A percentile compares a stretch with the other conserved stretches of the same genome.
Conservation (phyloP, 2,797 vertebrate species). For the Triplophysa yarkandensis region DNA sequence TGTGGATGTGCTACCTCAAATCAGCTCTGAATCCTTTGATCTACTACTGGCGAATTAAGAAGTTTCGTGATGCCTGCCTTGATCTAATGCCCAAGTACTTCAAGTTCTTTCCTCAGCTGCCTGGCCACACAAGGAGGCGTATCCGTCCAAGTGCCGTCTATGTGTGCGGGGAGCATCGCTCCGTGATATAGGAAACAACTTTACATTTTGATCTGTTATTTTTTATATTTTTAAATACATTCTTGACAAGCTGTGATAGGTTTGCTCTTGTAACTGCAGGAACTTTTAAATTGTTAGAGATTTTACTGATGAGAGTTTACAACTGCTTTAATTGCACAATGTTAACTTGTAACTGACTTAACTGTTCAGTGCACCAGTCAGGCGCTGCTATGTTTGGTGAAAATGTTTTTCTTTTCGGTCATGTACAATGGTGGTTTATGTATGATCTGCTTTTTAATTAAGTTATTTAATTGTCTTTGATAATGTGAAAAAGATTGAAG, state of each 20-base stretch:
- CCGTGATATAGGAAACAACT: slow-evolving; percentile 76
- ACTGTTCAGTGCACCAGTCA: slow-evolving; percentile 72
- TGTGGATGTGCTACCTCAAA: slow-evolving; percentile 99
- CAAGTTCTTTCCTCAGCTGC: slow-evolving; percentile 91
- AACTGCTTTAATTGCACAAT: slow-evolving; percentile 64
- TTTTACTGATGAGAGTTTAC: slow-evolving; percentile 63
- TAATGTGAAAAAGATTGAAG: too few relatives aligned
- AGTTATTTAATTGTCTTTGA: too few relatives aligned
- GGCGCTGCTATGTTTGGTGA: slow-evolving; percentile 82
- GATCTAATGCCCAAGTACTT: slow-evolving; percentile 96
- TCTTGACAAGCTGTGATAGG: slow-evolving; percentile 34
- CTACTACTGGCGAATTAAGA: slow-evolving; percentile 99
- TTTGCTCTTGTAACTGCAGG: slow-evolving; percentile 16
- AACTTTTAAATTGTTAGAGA: slow-evolving; percentile 30
- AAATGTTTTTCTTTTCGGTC: slow-evolving; percentile 75
- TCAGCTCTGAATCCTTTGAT: slow-evolving; percentile 97
- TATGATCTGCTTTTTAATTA: background rate
- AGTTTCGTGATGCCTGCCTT: slow-evolving; percentile 95
- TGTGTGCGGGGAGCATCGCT: slow-evolving; percentile 86
- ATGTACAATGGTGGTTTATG: slow-evolving; percentile 24
- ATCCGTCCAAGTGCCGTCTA: slow-evolving; percentile 95
- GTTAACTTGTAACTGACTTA: slow-evolving; percentile 62
- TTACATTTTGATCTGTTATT: slow-evolving; percentile 38
- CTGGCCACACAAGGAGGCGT: slow-evolving; percentile 87
- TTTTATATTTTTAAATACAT: slow-evolving; percentile 38